A percentile compares a stretch with the other conserved stretches of the same genome.
Evolutionary conservation across 2,888 invertebrate genomes (phyloP).

Genomic region (Rhamnusium bicolor): DNA sequence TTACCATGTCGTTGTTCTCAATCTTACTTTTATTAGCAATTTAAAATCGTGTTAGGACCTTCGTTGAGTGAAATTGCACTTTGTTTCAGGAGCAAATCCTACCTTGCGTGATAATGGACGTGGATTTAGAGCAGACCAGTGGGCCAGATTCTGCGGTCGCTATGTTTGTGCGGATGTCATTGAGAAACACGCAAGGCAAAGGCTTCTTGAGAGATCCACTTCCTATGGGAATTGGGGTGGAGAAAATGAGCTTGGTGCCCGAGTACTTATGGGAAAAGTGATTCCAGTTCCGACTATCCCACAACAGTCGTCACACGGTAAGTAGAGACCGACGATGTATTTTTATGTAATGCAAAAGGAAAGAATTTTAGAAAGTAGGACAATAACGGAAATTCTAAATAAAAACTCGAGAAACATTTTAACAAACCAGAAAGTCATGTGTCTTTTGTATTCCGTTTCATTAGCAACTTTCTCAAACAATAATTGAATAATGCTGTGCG

Average conservation of each 20-base stretch:
- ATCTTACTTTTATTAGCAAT: background rate
- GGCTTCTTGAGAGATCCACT: constrained; percentile 74
- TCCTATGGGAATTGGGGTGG: constrained; percentile 75
- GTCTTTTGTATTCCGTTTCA: too few species aligned
- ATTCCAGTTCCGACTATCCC: constrained; percentile 63
- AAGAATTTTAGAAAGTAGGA: constrained; percentile 1
- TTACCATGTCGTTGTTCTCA: background rate
- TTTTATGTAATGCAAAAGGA: background rate
- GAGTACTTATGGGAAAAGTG: constrained; percentile 73
- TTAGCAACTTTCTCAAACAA: too few species aligned
- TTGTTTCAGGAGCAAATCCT: constrained; percentile 78
- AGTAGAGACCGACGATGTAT: constrained; percentile 40
- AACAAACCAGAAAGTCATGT: too few species aligned
- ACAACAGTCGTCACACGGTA: constrained; percentile 62
- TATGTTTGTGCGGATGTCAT: constrained; percentile 82
- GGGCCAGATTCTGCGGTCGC: constrained; percentile 83
- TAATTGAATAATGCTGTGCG: too few species aligned
- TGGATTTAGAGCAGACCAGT: constrained; percentile 81
- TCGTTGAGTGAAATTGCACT: constrained; percentile 14
- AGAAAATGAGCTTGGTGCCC: constrained; percentile 75
- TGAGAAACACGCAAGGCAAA: constrained; percentile 77
- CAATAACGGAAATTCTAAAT: background rate
- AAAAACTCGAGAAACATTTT: too few species aligned
- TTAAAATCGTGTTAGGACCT: background rate
- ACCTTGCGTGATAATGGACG: constrained; percentile 79